phyloP scores from a whole-genome alignment of 2,888 invertebrate genomes.

The Malachius bipustulatus region DNA sequence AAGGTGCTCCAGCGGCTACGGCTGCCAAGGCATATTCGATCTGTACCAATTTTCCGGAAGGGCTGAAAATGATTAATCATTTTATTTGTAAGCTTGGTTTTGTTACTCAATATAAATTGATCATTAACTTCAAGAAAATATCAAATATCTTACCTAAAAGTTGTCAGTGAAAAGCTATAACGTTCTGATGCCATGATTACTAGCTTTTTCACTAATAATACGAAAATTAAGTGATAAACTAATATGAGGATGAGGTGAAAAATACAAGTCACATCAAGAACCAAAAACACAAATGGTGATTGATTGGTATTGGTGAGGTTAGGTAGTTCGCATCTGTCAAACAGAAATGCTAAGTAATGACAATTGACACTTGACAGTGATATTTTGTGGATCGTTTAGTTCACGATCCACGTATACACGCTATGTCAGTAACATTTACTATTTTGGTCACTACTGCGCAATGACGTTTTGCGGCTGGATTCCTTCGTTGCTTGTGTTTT shows the following conservation, averaged over 20 bases:
- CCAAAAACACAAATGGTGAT: too few relatives aligned
- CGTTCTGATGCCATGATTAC: conserved; percentile 87
- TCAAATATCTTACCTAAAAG: conserved; percentile 52
- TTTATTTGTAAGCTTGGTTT: conserved; percentile 3
- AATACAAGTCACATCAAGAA: too few relatives aligned
- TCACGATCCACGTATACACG: too few relatives aligned
- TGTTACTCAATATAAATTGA: neutral
- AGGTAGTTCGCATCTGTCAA: neutral
- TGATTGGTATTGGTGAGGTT: too few relatives aligned
- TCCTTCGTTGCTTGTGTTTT: too few relatives aligned
- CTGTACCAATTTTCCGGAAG: conserved; percentile 98
- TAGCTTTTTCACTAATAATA: conserved; percentile 33
- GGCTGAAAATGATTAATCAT: conserved; percentile 49
- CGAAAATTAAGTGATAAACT: too few relatives aligned
- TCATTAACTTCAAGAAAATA: conserved; percentile 5
- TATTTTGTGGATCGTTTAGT: neutral
- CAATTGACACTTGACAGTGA: conserved; percentile 2
- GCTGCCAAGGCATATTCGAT: conserved; percentile 99
- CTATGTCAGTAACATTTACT: too few relatives aligned
- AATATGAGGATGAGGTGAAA: too few relatives aligned
- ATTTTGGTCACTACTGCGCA: too few relatives aligned
- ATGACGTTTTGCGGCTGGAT: too few relatives aligned
- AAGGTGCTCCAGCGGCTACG: conserved; percentile 95
- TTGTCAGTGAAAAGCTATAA: conserved; percentile 92
- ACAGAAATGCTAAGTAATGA: neutral